Base-by-base conservation (phyloP, 2,797 vertebrate genomes). In the Momotus momota region DNA sequence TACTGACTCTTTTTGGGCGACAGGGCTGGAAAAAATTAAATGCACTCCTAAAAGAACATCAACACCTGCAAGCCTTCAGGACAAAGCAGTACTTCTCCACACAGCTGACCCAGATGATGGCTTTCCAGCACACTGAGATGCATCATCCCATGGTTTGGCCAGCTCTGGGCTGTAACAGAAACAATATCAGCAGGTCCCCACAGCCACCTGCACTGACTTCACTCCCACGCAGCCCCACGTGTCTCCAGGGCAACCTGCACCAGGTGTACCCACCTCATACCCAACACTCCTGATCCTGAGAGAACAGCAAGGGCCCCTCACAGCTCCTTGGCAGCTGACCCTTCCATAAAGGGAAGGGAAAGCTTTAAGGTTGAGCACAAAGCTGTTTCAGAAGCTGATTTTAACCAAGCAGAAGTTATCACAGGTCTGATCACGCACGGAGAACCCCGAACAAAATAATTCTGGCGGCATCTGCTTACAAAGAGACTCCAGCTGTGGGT, bases 181-280 rank as follows among this genome's bases (percentile, higher is more conserved):
- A 54, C 61, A 61, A 1, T 4, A 75, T 17, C 27, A 66, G 77
- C 52, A 85, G 43, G 43, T 79, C 41, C 51, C 29, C 6, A 3
- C 1, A 0, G 58, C 57, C 69, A 74, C 12, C 23, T 3, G 1
- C 14, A 7, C 43, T 23, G 35, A 67, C 33, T n/a, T 77, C n/a
- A 43, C 16, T 33, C 7, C 22, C 35, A 45, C 3, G 5, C 10
- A 31, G 27, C n/a, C 4, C 7, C 18, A 10, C 1, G 0, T 5
- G 6, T 23, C 66, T 46, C 69, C 62, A 48, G 27, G 61, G 21
- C 19, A 61, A 29, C 29, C 26, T 45, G 40, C 31, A 51, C 41
- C 35, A 22, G 16, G 35, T 40, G 48, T 5, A 49, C 13, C 20
- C 43, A 38, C 8, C 10, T 13, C 31, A 73, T 8, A 58, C 21